Conservation (phyloP, 2,888 invertebrate species). For the Microdon myrmicae region DNA sequence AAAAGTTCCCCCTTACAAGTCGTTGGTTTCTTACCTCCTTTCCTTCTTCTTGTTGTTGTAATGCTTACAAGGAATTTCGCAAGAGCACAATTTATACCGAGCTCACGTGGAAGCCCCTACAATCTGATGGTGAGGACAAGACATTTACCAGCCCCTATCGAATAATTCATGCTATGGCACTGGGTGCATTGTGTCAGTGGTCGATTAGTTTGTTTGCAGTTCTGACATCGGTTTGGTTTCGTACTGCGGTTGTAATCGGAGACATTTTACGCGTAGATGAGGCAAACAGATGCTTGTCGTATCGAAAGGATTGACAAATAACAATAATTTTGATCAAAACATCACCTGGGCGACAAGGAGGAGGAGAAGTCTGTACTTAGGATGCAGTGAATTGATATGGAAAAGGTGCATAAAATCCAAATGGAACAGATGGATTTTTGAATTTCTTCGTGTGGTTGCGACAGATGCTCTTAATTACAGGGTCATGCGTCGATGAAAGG, state of each 20-base stretch:
- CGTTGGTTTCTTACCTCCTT: constrained; percentile 10
- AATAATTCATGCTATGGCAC: constrained; percentile 12
- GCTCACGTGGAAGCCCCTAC: too few species aligned
- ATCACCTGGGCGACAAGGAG: constrained; percentile 26
- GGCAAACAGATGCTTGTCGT: constrained; percentile 24
- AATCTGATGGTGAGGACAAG: constrained; percentile 23
- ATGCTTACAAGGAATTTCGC: constrained; percentile 48
- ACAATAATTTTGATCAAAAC: constrained; percentile 13
- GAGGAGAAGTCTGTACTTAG: too few species aligned
- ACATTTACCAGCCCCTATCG: constrained; percentile 39
- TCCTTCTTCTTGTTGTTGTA: constrained; percentile 32
- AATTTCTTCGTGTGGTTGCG: not conserved
- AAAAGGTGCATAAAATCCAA: not conserved
- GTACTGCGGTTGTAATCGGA: constrained; percentile 41
- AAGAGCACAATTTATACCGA: constrained; percentile 43
- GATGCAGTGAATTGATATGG: too few species aligned
- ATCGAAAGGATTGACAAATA: constrained; percentile 26
- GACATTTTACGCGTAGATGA: constrained; percentile 16
- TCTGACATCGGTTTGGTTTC: constrained; percentile 13
- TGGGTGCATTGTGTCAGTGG: constrained; percentile 3
- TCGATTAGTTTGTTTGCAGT: constrained; percentile 5
- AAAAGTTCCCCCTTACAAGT: constrained; percentile 4
- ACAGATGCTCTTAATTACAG: too few species aligned
- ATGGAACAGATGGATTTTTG: constrained; percentile 8
- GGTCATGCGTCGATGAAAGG: too few species aligned